Base-by-base conservation (phyloP, 1,140 invertebrate species). In the Leptopilina boulardi region DNA sequence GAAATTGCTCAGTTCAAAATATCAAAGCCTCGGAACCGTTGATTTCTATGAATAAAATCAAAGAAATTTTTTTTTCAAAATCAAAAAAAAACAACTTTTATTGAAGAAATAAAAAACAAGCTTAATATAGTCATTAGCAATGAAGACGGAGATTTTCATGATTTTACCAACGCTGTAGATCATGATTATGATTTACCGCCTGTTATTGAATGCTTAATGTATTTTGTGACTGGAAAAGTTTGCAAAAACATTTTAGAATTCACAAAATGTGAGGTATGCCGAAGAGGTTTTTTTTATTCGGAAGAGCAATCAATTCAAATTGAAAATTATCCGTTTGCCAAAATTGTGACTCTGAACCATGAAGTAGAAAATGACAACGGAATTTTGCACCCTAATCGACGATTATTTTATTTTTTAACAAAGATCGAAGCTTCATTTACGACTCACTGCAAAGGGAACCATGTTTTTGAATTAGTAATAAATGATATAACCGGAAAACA, bases 191-290 rank as follows among this genome's bases (percentile, higher is more conserved):
- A 23, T 0, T 26, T 19, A 70, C 34, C 74, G 23, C 10, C 41
- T 1, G 38, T 70, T 18, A 0, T 75, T 8, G 41, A 75, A 19
- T 75, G 54, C 11, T 21, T 75, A 13, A 30, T 75, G 26, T 75
- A 75, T 70, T 70, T 19, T 75, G 56, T 41, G 13, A 70, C 74
- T 6, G 74, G 56, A 38, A 3, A 38, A 38, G 34, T 38, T 38
- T 38, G 3, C 3, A 38, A 38, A 38, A 38, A 38, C 9, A 4
- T 38, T 4, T 4, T 4, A 38, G 3, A 38, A 9, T 38, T 38
- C 34, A 38, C 3, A 9, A 38, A 38, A 4, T 38, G 34, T 4
- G 34, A 38, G 9, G 3, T 9, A 4, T 38, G 34, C 9, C 3
- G 34, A 4, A 38, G 34, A 4, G 34, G 3, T 4, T 38, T 38